Base-by-base conservation (phyloP, 2,797 vertebrate species). In the Sternarchorhynchus goeldii region DNA sequence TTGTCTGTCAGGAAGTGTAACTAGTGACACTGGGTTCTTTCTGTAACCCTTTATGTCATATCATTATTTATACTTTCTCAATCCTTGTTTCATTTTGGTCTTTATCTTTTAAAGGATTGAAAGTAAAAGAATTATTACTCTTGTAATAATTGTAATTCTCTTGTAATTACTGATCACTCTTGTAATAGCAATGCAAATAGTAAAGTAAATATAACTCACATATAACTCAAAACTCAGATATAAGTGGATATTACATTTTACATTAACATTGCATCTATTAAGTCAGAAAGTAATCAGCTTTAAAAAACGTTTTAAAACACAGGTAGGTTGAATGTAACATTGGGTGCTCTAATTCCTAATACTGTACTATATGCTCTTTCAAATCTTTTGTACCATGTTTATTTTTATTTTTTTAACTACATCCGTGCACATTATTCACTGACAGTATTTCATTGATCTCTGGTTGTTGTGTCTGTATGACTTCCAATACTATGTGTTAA, bases 361-460 rank as follows among this genome's bases (percentile, higher is more conserved):
- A 25, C 20, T 14, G 39, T 21, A 21, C 8, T 39, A 7, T 4
- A 2, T 39, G 14, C 45, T 50, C 25, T 50, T 6, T 21, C 14
- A 29, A 21, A 7, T 6, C 18, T 53, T 68, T 68, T 36, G 4
- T 7, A 68, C 29, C 12, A 50, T 67, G 62, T 12, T 14, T 25
- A 6, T 65, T 67, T 4, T 25, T 25, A 25, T 1, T 69, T 17
- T 5, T 53, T n/a, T 17, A 18, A 69, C 25, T 31, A 14, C 10
- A 53, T 18, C 25, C 12, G 10, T 32, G 31, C 2, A 69, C 45
- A 55, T 55, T 53, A 31, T 45, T 10, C 68, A 21, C 64, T 75
- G 59, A 78, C 53, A 74, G 71, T 78, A 55, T 70, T 75, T 20
- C 29, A 82, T 70, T 14, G 76, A 82, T 78, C 59, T 82, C 16